Evolutionary conservation across 2,888 invertebrate genomes (phyloP).

Genomic region (Eupithecia centaureata): DNA sequence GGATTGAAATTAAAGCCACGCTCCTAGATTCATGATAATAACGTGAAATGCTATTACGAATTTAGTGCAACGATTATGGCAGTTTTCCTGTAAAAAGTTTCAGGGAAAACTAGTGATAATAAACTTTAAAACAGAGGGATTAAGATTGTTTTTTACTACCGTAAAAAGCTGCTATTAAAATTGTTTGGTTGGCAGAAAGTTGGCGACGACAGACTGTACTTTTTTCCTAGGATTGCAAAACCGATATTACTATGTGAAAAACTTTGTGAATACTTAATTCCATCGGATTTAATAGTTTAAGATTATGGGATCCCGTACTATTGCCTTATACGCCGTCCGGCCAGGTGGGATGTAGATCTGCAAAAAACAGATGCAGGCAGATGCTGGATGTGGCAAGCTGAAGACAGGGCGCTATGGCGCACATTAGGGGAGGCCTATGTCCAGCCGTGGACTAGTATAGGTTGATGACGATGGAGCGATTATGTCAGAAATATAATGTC

Average conservation of each 20-base stretch:
- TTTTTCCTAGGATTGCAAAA: not conserved
- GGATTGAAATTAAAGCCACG: slow-evolving; percentile 26
- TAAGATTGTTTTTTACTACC: slow-evolving; percentile 2
- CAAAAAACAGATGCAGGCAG: too few species aligned
- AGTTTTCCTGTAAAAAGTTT: slow-evolving; percentile 34
- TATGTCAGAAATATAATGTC: too few species aligned
- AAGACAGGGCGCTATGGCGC: too few species aligned
- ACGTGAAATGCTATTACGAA: slow-evolving; percentile 50
- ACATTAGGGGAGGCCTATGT: too few species aligned
- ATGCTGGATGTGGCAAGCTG: too few species aligned
- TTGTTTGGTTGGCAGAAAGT: slow-evolving; percentile 7
- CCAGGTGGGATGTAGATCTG: too few species aligned
- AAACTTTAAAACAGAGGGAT: slow-evolving; percentile 21
- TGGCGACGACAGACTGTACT: not conserved
- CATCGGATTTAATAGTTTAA: not conserved
- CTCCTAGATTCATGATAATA: slow-evolving; percentile 43
- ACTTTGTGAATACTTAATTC: not conserved
- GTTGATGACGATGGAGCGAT: too few species aligned
- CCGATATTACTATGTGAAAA: not conserved
- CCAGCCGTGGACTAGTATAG: too few species aligned
- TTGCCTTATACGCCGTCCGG: too few species aligned
- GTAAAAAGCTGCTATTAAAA: not conserved
- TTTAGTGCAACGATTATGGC: slow-evolving; percentile 44
- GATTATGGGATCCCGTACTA: too few species aligned
- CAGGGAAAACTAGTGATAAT: not conserved